Base-by-base conservation (phyloP, 2,797 vertebrate genomes). In the Notamacropus eugenii region DNA sequence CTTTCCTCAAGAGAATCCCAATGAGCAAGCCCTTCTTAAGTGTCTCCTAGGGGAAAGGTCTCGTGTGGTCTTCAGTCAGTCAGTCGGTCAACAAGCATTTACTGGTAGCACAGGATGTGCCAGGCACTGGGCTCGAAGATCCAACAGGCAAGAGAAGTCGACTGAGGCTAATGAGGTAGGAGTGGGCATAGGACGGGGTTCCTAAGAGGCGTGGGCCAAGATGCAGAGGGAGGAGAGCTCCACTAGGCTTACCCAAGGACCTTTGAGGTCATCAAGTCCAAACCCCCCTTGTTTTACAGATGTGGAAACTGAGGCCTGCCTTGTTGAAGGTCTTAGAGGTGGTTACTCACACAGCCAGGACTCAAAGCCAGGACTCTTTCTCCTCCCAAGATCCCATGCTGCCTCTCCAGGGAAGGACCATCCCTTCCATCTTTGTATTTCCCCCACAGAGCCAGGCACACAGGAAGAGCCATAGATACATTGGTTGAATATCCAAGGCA, bases 121-220 rank as follows among this genome's bases (percentile, higher is more conserved):
- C 58, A 74, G 12, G 59, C 59, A 29, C 59, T 62, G 31, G 59
- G 59, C 59, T 62, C 11, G 31, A 62, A 40, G 34, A n/a, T 40
- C 62, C 16, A 40, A 8, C 14, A 8, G 62, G 16, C 9, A 28
- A 67, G 62, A n/a, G 62, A 67, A 67, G 34, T 28, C 11, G 2
- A n/a, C 62, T n/a, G 5, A n/a, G 6, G 62, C n/a, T 0, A 1
- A 74, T 0, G n/a, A 22, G 6, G 3, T 3, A 2, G 67, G 62
- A 67, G 14, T 13, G 1, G 13, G 59, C 14, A 29, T 16, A n/a
- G 59, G 34, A 67, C 4, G 31, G 14, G 59, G 13, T n/a, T 67
- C 13, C 59, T 67, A 34, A 0, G 34, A 34, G 62, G 5, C 62
- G 6, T 8, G 16, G n/a, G 67, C n/a, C 67, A 40, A 74, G 16